Base-by-base conservation (phyloP, 2,888 invertebrate genomes). In the Lathronympha strigana region DNA sequence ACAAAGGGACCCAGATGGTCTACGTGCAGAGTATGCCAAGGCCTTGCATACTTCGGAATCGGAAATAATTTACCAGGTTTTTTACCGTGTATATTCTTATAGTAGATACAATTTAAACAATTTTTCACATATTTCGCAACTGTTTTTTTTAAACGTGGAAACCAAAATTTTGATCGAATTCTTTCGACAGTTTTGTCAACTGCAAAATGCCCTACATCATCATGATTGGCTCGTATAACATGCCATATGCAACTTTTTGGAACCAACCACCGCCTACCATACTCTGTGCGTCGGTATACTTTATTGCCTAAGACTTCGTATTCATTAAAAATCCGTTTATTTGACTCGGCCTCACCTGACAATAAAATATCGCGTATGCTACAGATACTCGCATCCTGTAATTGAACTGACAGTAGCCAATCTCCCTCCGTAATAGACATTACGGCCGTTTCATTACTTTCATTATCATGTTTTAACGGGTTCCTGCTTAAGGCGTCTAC, bases 71-170 rank as follows among this genome's bases (percentile, higher is more conserved):
- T 31, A 0, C 53, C 53, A 6, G 31, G 28, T 6, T 62, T 62
- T 77, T n/a, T n/a, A n/a, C n/a, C n/a, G n/a, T n/a, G n/a, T n/a
- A n/a, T n/a, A n/a, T n/a, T n/a, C n/a, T n/a, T 77, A 31, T 74
- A 72, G 64, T 76, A 78, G 23, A 70, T 28, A 51, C 75, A 78
- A 54, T 47, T 47, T 5, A 53, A 15, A n/a, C 53, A 63, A 11
- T 63, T 54, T 9, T 54, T 63, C 0, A 51, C 47, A 9, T 63
- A 63, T 31, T 63, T 63, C 4, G 36, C 2, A n/a, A 63, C 36
- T 1, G 25, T 47, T 6, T 47, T 47, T 25, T 51, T 51, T 47
- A 63, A 33, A 6, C 66, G 33, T n/a, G 62, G 28, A 38, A 63
- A 63, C 62, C 54, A 63, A 47, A 47, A 63, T n/a, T n/a, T 25